phyloP scores from a whole-genome alignment of 2,113 vertebrate species.

The Ardeotis arabs region DNA sequence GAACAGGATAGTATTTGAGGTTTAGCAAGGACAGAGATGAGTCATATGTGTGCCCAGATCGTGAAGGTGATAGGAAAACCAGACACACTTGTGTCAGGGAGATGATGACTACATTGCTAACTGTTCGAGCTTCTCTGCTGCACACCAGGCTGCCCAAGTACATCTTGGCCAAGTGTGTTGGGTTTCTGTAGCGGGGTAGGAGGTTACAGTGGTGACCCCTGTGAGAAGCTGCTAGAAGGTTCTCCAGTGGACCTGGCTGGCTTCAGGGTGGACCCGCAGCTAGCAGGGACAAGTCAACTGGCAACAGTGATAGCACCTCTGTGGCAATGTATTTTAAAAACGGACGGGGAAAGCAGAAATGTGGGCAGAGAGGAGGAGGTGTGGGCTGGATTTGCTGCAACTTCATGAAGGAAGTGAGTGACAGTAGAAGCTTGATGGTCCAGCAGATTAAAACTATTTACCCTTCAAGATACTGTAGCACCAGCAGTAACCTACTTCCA shows the following conservation, averaged over 20 bases:
- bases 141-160: background rate
- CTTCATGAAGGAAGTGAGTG: background rate
- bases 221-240: too few relatives aligned
- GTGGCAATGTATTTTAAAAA: too few relatives aligned
- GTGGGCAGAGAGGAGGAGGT: background rate
- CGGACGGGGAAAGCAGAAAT: too few relatives aligned
- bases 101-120: background rate
- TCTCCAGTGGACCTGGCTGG: too few relatives aligned
- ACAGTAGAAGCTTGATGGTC: background rate
- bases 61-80: background rate
- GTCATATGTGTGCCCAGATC: background rate
- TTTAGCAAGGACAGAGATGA: background rate
- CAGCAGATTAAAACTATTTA: background rate
- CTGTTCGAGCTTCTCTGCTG: background rate
- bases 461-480: background rate
- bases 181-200: too few relatives aligned
- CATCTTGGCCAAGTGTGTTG: background rate
- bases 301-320: too few relatives aligned
- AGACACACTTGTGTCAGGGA: background rate
- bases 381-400: background rate
- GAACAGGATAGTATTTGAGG: background rate
- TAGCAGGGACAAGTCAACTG: too few relatives aligned
- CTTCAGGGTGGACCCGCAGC: too few relatives aligned
- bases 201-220: too few relatives aligned
- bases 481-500: background rate